Conservation (phyloP, 2,888 invertebrate species). For the Autographa gamma region DNA sequence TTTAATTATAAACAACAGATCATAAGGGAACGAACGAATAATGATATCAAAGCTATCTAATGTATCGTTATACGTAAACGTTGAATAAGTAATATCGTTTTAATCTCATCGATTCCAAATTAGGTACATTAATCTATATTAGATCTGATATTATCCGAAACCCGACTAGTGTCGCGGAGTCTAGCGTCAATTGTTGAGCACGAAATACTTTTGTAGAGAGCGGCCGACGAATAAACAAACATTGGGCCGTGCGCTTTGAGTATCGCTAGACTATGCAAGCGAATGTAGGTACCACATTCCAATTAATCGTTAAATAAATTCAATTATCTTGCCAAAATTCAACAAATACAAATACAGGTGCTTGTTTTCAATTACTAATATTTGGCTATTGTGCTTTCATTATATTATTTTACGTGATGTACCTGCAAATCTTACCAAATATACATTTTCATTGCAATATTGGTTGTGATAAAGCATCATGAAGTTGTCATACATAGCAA, state of each 20-base stretch:
- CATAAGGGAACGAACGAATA: constrained; percentile 30
- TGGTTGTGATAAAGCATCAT: constrained; percentile 86
- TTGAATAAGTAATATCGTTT: constrained; percentile 22
- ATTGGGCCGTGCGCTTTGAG: background rate
- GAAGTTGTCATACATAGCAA: constrained; percentile 73
- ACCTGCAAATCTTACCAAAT: constrained; percentile 85
- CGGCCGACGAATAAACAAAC: background rate
- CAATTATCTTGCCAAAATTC: constrained; percentile 54
- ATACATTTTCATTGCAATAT: constrained; percentile 83
- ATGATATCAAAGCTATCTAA: constrained; percentile 26
- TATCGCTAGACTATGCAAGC: constrained; percentile 3
- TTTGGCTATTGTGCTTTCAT: constrained; percentile 62
- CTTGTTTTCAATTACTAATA: constrained; percentile 42
- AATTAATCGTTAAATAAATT: background rate
- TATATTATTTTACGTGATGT: constrained; percentile 73
- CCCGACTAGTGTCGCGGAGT: constrained; percentile 13
- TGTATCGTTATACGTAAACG: constrained; percentile 35
- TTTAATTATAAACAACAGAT: constrained; percentile 38
- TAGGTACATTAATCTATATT: constrained; percentile 31
- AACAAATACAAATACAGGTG: constrained; percentile 46
- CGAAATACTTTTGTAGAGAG: background rate
- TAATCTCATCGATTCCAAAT: constrained; percentile 46
- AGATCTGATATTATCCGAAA: constrained; percentile 50
- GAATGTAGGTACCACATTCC: constrained; percentile 21
- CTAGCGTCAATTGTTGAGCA: background rate